phyloP scores from a whole-genome alignment of 2,797 vertebrate genomes.

The Pangasius sanitwongsei region DNA sequence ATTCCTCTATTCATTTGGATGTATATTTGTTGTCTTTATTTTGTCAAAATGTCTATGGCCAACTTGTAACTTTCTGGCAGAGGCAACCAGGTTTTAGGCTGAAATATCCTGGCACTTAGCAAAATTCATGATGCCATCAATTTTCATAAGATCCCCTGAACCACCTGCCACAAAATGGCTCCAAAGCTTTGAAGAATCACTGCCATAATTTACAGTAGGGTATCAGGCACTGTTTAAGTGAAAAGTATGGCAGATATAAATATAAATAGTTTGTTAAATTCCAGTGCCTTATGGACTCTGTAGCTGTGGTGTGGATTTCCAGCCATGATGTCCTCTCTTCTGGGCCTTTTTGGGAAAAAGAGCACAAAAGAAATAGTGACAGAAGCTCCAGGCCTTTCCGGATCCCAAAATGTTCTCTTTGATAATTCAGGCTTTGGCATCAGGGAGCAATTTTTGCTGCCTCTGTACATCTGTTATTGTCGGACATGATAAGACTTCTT shows the following conservation, averaged over 20 bases:
- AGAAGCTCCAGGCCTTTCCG: conserved; percentile 4
- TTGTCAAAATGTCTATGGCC: neutral
- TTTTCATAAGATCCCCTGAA: neutral
- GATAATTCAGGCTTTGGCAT: conserved; percentile 13
- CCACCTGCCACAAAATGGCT: neutral
- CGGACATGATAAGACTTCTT: conserved; percentile 5
- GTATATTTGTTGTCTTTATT: neutral
- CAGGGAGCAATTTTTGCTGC: neutral
- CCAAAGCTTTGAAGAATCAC: neutral
- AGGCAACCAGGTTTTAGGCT: neutral
- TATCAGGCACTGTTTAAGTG: neutral
- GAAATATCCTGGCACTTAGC: neutral
- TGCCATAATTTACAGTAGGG: neutral
- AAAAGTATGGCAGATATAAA: neutral
- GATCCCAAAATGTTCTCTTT: conserved; percentile 12
- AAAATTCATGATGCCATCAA: neutral
- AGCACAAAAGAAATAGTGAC: conserved; percentile 4
- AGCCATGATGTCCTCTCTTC: neutral
- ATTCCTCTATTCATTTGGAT: neutral
- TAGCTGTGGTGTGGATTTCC: conserved; percentile 4
- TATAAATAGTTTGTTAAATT: neutral
- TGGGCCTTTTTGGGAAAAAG: too few species aligned
- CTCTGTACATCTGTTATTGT: conserved; percentile 17
- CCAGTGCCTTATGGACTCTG: neutral
- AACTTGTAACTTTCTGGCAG: neutral